Conservation (phyloP, 2,888 invertebrate genomes). For the Aphodius granarius region DNA sequence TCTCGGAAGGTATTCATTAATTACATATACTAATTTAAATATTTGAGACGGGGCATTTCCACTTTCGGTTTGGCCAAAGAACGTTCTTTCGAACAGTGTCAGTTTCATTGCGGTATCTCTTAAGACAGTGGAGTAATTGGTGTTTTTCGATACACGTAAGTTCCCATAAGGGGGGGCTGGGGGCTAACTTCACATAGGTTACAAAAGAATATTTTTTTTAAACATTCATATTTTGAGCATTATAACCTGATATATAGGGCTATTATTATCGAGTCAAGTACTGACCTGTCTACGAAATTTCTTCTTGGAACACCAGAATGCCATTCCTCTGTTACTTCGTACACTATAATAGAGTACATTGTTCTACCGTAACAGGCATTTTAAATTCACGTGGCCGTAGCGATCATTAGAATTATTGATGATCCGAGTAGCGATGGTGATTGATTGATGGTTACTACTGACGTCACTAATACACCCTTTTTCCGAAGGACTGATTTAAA, state of each 20-base stretch:
- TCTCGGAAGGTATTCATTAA: no score
- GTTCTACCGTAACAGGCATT: slow-evolving; percentile 52
- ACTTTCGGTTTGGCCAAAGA: no score
- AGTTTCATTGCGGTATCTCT: no score
- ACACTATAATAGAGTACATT: slow-evolving; percentile 49
- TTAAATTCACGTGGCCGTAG: slow-evolving; percentile 47
- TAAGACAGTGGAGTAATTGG: no score
- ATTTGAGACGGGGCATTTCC: no score
- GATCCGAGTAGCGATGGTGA: slow-evolving; percentile 46
- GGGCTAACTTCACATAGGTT: no score
- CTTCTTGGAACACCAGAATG: slow-evolving; percentile 39
- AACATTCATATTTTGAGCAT: no score
- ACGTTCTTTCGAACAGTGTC: no score
- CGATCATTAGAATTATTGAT: slow-evolving; percentile 54
- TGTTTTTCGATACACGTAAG: no score
- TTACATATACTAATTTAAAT: no score
- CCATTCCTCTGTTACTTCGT: slow-evolving; percentile 40
- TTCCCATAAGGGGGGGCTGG: no score
- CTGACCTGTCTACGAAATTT: slow-evolving; percentile 17
- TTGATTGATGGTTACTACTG: slow-evolving; percentile 51
- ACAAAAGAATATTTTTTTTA: no score
- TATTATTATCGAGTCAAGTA: background rate
- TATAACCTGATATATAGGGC: background rate
- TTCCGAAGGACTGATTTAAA: background rate
- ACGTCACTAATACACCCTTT: slow-evolving; percentile 32